These are phyloP conservation scores for Machimus atricapillus DNA, from an alignment of 2,888 invertebrate genomes.

Conservation along the genomic window DNA sequence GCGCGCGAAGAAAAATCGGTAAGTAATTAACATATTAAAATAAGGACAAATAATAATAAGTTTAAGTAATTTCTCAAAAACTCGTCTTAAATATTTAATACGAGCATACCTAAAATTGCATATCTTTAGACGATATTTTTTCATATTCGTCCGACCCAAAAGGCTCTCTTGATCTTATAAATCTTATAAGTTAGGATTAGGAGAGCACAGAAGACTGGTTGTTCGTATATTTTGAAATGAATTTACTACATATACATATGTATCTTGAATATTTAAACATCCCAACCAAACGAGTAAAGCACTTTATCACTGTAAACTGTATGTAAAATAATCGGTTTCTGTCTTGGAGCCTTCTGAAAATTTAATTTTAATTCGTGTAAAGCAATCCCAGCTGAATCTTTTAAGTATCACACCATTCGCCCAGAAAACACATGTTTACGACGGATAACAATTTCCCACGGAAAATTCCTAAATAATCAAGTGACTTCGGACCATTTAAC, in stretches of 20 bases:
- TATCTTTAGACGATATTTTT: neutral
- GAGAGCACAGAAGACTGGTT: neutral
- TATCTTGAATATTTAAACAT: neutral
- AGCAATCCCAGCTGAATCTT: neutral
- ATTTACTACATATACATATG: neutral
- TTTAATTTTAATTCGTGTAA: neutral
- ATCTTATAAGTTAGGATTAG: neutral
- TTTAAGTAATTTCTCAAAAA: neutral
- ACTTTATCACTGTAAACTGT: neutral
- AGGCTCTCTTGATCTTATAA: neutral
- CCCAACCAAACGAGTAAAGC: neutral
- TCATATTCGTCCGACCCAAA: neutral
- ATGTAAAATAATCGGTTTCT: neutral
- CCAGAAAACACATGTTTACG: slow-evolving; percentile 19
- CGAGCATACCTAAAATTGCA: neutral
- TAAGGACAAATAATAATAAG: neutral
- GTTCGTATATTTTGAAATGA: neutral
- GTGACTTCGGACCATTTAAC: slow-evolving; percentile 42
- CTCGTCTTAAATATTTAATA: neutral
- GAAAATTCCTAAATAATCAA: slow-evolving; percentile 46
- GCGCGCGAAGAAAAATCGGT: slow-evolving; percentile 83
- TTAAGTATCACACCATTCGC: neutral
- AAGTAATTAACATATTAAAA: slow-evolving; percentile 57
- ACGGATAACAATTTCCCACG: slow-evolving; percentile 41
- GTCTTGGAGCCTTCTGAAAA: neutral